Conservation (phyloP, 2,888 invertebrate genomes). For the Neoascia interrupta region DNA sequence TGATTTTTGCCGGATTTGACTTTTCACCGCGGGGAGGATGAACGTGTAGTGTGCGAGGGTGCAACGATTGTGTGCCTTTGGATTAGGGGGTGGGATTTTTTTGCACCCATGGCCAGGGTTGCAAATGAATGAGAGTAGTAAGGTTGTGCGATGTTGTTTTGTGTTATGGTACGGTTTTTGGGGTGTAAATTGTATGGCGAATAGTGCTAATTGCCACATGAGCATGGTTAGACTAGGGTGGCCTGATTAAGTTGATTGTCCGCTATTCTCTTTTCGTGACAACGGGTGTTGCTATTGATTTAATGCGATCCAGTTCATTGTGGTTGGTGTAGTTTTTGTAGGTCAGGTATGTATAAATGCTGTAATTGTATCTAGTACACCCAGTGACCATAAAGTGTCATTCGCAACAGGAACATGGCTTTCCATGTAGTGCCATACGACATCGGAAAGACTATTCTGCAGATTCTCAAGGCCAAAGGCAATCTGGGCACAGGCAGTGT, state of each 20-base stretch:
- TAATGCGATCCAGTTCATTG: conserved; percentile 16
- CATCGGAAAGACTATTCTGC: no score
- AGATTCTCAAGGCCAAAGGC: no score
- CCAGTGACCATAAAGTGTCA: no score
- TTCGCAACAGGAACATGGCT: no score
- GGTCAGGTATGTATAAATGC: neutral
- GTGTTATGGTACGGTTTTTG: conserved; percentile 6
- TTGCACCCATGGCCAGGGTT: conserved; percentile 60
- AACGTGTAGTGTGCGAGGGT: neutral
- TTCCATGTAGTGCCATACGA: no score
- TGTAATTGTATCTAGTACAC: neutral
- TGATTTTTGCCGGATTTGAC: conserved; percentile 53
- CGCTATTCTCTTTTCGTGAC: conserved; percentile 34
- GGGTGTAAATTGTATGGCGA: conserved; percentile 12
- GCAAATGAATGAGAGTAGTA: conserved; percentile 41
- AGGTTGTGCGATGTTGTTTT: conserved; percentile 30
- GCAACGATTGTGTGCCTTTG: conserved; percentile 45
- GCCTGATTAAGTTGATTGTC: conserved; percentile 24
- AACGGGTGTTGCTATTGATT: conserved; percentile 47
- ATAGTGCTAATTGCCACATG: conserved; percentile 47
- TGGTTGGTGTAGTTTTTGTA: no score
- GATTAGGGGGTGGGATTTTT: conserved; percentile 63
- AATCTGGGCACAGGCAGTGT: no score
- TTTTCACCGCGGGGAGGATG: conserved; percentile 20
- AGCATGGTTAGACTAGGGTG: neutral